Conservation (phyloP, 1,140 invertebrate genomes). For the Papilio polyxenes region DNA sequence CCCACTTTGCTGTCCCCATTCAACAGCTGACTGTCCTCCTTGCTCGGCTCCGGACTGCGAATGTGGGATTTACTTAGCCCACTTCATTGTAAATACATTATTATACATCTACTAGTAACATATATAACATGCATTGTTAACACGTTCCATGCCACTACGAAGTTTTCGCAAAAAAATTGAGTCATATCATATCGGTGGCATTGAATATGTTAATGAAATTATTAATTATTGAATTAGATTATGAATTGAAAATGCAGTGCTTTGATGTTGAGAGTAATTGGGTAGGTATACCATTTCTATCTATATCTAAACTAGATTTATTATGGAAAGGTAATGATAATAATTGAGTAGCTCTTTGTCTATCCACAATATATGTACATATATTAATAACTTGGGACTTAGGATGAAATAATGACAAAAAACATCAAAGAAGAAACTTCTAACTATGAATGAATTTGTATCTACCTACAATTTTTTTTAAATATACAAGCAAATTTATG, state of each 20-base stretch:
- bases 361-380: no score
- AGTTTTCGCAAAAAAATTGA: no score
- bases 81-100: slow-evolving; percentile 25
- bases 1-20: slow-evolving; percentile 69
- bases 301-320: neutral
- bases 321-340: no score
- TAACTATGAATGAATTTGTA: no score
- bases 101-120: neutral
- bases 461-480: no score
- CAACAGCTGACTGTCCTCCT: slow-evolving; percentile 61
- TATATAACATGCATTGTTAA: neutral
- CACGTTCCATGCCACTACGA: no score
- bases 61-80: slow-evolving; percentile 46
- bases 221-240: no score
- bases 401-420: no score
- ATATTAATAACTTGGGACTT: no score
- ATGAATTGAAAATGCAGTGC: neutral
- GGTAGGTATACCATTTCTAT: neutral
- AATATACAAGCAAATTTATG: no score
- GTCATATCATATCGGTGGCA: neutral
- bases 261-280: neutral
- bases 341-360: no score
- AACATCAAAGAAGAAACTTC: no score
- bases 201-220: neutral
- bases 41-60: slow-evolving; percentile 69